These are phyloP conservation scores for Fopius arisanus DNA, from an alignment of 1,140 invertebrate genomes.

Conservation along the genomic window DNA sequence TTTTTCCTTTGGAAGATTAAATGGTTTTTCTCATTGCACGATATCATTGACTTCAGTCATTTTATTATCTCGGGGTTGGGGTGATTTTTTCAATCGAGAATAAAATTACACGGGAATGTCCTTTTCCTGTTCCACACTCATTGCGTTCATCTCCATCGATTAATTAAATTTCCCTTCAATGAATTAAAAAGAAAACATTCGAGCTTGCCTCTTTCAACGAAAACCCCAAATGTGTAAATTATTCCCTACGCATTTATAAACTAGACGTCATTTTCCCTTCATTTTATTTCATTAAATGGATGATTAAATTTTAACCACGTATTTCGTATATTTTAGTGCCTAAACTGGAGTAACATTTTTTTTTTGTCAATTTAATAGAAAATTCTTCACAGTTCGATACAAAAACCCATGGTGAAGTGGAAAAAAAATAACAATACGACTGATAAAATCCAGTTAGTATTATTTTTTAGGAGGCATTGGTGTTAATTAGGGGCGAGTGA, in stretches of 20 bases:
- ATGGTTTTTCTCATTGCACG: neutral
- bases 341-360: neutral
- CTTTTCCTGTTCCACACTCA: too few relatives aligned
- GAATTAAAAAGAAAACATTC: too few relatives aligned
- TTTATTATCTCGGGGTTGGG: too few relatives aligned
- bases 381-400: conserved; percentile 14
- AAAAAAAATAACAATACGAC: neutral
- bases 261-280: too few relatives aligned
- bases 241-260: neutral
- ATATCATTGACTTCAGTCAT: too few relatives aligned
- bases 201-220: neutral
- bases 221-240: neutral
- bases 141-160: too few relatives aligned
- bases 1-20: neutral
- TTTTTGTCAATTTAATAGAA: neutral
- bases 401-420: neutral
- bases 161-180: too few relatives aligned
- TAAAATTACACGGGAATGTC: too few relatives aligned
- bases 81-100: too few relatives aligned
- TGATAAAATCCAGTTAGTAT: neutral
- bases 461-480: neutral
- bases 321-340: conserved; percentile 13
- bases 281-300: conserved; percentile 14
- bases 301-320: neutral
- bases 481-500: neutral